Evolutionary conservation across 2,113 vertebrate species (phyloP), one percentile per base, ranked within the genome.

Genomic region (Dendropsophus ebraccatus): DNA sequence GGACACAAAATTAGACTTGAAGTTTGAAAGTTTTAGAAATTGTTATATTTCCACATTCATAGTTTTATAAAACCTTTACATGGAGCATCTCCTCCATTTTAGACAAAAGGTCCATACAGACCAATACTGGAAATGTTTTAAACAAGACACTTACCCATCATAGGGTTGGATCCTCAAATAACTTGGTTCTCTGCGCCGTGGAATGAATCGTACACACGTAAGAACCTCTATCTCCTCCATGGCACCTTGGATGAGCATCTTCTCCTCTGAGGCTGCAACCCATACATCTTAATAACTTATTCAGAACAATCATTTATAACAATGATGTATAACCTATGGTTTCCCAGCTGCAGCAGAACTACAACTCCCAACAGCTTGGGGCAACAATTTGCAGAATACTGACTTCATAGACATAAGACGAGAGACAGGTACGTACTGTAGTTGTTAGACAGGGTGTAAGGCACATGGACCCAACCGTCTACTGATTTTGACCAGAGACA

Each of bases 151-250:
- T 83, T 28, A 87, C 86, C 86, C 86, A 83, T 83, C 74, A 19
- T 13, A 23, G 49, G 86, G 81, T 3, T 16, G 47, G 65, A 87
- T 87, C 49, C 86, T 77, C 32, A 87, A 25, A 74, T 83, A 87
- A 65, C 77, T 69, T 23, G 8, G 30, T 28, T 87, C 72, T 11
- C 21, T 35, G 4, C n/a, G 75, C 21, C 58, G 70, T 41, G 72
- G 19, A 12, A 69, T 54, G 58, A 87, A 87, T 1, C 37, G 86
- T 32, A 87, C 77, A 28, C 86, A 87, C 9, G 86, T 83, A 23
- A 83, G 72, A 25, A 60, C 72, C 7, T 25, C 67, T 35, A 87
- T 19, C 49, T 87, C 86, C 14, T 82, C 81, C 86, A 87, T 87
- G 45, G 86, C 80, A 11, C 14, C 73, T 25, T n/a, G 70, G 56